Base-by-base conservation (phyloP, 2,888 invertebrate genomes). In the Melieria omissa region DNA sequence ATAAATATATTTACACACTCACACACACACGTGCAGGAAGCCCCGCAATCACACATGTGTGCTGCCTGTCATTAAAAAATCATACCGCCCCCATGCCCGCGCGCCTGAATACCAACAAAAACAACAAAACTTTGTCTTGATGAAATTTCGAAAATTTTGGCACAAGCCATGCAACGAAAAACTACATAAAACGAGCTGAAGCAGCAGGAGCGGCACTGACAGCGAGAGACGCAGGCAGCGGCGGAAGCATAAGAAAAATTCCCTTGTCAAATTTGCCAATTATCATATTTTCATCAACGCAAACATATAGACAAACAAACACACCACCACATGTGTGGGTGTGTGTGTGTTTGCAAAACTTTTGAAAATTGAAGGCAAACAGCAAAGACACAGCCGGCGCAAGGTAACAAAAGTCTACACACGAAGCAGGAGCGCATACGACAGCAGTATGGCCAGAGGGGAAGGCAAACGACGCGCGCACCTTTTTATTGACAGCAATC, bases 261-360 rank as follows among this genome's bases (percentile, higher is more conserved):
- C 84, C 83, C 83, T 80, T 83, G 83, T 83, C 85, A 84, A 85
- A 85, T 85, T 85, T 85, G 84, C 84, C 85, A 85, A 85, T 85
- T 62, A 67, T 67, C 67, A 67, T 67, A 67, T 67, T 67, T 67
- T 14, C 67, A 44, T 67, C 67, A 67, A 67, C 67, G 61, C 49
- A 67, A 67, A 67, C 65, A 55, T 54, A 44, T 54, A 12, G 29
- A 41, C n/a, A 55, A 54, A 58, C 46, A 46, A 55, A 46, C 41
- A 16, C 57, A 47, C 7, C 29, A 2, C 8, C 29, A 57, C 41
- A 57, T 14, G 14, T 29, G 42, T n/a, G 42, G 29, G 42, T 42
- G 42, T 42, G 5, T 58, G 42, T n/a, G 55, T 66, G 66, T 46
- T 65, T 54, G 29, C 29, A 29, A 29, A 29, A 29, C 29, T 29